Percentiles rank a stretch among this genome's conserved stretches.
Conservation (phyloP, 2,797 vertebrate genomes). For the Lindbergichthys nudifrons region DNA sequence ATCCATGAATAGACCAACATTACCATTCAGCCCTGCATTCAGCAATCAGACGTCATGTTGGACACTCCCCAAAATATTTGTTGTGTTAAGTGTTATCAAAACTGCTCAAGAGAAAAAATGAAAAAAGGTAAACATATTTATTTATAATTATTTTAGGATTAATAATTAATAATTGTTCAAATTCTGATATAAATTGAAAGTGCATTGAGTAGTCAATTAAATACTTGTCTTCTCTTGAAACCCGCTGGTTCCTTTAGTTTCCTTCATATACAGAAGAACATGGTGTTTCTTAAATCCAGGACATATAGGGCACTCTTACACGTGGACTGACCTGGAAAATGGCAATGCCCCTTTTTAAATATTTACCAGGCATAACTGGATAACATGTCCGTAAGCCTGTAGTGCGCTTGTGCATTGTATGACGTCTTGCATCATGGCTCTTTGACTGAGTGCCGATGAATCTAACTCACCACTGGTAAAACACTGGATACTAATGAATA, state of each 20-base stretch:
- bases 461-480: conserved; percentile 62
- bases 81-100: no score
- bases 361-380: conserved; percentile 66
- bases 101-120: neutral
- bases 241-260: neutral
- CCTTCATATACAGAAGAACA: neutral
- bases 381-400: conserved; percentile 64
- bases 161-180: neutral
- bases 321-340: conserved; percentile 14
- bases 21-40: neutral
- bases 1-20: neutral
- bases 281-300: neutral
- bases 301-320: conserved; percentile 14
- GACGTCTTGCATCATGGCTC: conserved; percentile 62
- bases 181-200: neutral
- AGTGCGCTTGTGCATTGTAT: conserved; percentile 71
- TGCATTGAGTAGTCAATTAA: neutral
- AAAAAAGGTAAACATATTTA: neutral
- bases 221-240: neutral
- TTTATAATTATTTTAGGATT: neutral
- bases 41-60: neutral
- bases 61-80: neutral
- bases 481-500: conserved; percentile 64
- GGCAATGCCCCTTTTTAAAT: conserved; percentile 67
- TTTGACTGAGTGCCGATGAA: conserved; percentile 65